Evolutionary conservation across 2,888 invertebrate genomes (phyloP).

Genomic region (Ophioninae sp.): DNA sequence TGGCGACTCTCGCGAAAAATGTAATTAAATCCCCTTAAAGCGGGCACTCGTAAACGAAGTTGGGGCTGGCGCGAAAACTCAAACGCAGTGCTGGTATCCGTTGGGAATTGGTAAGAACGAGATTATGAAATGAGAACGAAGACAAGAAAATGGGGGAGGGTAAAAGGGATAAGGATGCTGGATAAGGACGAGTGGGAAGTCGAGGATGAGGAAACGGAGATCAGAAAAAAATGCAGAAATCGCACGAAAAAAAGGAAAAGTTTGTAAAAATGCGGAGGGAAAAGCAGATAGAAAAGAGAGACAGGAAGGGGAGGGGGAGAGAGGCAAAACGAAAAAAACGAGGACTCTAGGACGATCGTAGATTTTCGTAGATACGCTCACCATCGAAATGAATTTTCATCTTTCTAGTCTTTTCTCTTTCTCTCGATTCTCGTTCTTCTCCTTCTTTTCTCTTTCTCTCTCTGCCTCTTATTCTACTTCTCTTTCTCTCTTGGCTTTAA

Average conservation of each 20-base stretch:
- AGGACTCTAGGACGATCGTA: constrained; percentile 69
- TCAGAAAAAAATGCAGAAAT: too few species aligned
- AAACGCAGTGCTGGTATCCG: constrained; percentile 30
- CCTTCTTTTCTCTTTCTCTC: constrained; percentile 3
- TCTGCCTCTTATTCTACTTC: neutral
- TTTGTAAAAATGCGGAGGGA: constrained; percentile 4
- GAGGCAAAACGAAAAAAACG: neutral
- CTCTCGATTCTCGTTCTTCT: constrained; percentile 27
- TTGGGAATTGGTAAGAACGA: constrained; percentile 37
- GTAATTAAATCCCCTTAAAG: constrained; percentile 77
- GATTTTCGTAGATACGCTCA: constrained; percentile 62
- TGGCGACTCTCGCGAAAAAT: constrained; percentile 71
- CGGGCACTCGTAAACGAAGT: constrained; percentile 75
- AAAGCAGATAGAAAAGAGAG: neutral
- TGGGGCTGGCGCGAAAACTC: constrained; percentile 67
- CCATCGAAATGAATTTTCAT: constrained; percentile 29
- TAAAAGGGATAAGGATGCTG: too few species aligned
- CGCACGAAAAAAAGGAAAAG: neutral
- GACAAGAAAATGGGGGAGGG: constrained; percentile 36
- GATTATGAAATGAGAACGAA: constrained; percentile 60
- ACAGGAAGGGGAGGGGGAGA: neutral
- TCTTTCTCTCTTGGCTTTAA: neutral
- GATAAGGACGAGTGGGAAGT: too few species aligned
- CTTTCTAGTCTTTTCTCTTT: constrained; percentile 26
- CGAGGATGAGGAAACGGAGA: neutral